Percentiles rank a stretch among this genome's conserved stretches.
These are phyloP conservation scores for Tenthredo livida DNA, from an alignment of 2,888 invertebrate species.

Conservation along the genomic window DNA sequence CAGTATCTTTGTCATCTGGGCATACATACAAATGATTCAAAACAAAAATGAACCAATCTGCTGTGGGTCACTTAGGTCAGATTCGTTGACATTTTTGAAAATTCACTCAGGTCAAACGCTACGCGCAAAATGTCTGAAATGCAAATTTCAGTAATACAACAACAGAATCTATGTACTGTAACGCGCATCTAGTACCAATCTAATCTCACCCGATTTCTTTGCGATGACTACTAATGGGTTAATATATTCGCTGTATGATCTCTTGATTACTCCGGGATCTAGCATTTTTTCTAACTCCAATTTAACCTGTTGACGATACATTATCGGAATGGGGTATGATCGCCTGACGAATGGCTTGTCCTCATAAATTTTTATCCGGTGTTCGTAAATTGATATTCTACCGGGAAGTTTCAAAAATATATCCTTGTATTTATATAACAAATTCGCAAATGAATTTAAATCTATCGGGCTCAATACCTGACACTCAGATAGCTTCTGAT, in stretches of 20 bases:
- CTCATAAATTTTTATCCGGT: not conserved
- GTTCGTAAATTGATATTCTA: constrained; percentile 10
- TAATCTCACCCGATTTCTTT: constrained; percentile 51
- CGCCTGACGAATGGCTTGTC: constrained; percentile 5
- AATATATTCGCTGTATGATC: not conserved
- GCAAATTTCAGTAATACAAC: too few species aligned
- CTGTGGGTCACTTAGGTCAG: too few species aligned
- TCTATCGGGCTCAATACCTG: not conserved
- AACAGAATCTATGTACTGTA: not conserved
- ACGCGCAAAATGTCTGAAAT: too few species aligned
- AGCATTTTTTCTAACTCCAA: constrained; percentile 10
- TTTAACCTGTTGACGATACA: not conserved
- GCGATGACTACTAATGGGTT: not conserved
- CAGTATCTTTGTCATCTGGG: too few species aligned
- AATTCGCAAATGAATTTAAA: not conserved
- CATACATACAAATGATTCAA: too few species aligned
- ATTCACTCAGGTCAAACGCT: too few species aligned
- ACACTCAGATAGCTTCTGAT: not conserved
- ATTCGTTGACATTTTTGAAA: too few species aligned
- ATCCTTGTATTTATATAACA: not conserved
- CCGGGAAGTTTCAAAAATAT: constrained; percentile 8
- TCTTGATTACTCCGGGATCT: not conserved
- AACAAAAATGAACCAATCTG: too few species aligned
- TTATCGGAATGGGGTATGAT: not conserved
- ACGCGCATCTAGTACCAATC: constrained; percentile 51